Evolutionary conservation across 2,888 invertebrate species (phyloP).

Genomic region (Glyphotaelius pellucidus): DNA sequence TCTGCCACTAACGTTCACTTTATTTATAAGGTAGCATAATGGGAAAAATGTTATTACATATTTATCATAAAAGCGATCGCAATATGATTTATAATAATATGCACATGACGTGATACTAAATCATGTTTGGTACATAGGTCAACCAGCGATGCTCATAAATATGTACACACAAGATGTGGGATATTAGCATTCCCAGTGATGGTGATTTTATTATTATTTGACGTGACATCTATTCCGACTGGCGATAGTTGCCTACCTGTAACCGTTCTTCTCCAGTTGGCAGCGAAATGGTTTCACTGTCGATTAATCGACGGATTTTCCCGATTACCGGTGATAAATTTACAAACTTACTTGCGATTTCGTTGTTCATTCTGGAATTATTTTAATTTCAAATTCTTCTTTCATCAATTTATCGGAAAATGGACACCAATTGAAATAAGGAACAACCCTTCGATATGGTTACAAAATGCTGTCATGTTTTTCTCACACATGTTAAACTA

Average conservation of each 20-base stretch:
- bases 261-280: slow-evolving; percentile 44
- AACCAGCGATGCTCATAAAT: background rate
- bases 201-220: background rate
- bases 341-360: background rate
- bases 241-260: slow-evolving; percentile 30
- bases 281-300: slow-evolving; percentile 41
- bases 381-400: background rate
- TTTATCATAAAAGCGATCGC: background rate
- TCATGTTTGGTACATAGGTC: background rate
- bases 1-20: background rate
- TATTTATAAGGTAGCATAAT: background rate
- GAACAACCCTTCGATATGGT: background rate
- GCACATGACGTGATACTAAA: background rate
- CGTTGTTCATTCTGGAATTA: background rate
- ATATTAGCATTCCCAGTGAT: background rate
- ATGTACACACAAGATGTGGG: background rate
- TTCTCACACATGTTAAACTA: background rate
- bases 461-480: background rate
- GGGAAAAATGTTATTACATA: background rate
- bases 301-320: slow-evolving; percentile 12
- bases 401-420: background rate
- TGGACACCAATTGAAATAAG: background rate
- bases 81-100: background rate
- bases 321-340: background rate
- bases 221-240: background rate